These are phyloP conservation scores for Phasia obesa DNA, from an alignment of 2,888 invertebrate genomes.

Conservation along the genomic window DNA sequence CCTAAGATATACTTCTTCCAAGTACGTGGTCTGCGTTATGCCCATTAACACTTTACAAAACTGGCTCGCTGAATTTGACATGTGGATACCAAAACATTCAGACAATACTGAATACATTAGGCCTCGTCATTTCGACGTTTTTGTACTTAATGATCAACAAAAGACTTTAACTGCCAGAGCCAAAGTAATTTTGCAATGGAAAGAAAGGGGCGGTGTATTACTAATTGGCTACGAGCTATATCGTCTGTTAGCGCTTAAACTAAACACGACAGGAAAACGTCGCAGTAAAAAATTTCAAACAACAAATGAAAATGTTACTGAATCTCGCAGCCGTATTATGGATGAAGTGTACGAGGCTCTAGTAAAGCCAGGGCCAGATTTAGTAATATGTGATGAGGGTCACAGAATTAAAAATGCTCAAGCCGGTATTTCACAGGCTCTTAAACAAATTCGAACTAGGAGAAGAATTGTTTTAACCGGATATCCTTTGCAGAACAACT, in stretches of 20 bases:
- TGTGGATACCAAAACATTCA: constrained; percentile 94
- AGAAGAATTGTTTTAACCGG: constrained; percentile 98
- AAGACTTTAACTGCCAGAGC: constrained; percentile 95
- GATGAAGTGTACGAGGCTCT: constrained; percentile 93
- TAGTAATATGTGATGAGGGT: constrained; percentile 98
- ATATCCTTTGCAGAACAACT: constrained; percentile 98
- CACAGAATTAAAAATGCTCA: constrained; percentile 99
- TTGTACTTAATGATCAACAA: constrained; percentile 95
- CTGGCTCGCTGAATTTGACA: constrained; percentile 98
- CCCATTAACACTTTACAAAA: constrained; percentile 99
- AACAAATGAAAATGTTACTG: constrained; percentile 81
- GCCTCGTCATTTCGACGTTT: constrained; percentile 92
- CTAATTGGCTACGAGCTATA: constrained; percentile 99
- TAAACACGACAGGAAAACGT: constrained; percentile 84
- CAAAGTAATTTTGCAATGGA: constrained; percentile 94
- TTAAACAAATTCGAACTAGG: constrained; percentile 97
- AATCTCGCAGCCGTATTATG: constrained; percentile 88
- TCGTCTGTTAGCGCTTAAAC: constrained; percentile 92
- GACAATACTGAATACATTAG: constrained; percentile 87
- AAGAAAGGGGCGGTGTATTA: constrained; percentile 93
- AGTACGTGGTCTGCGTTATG: constrained; percentile 96
- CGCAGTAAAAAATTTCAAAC: constrained; percentile 79
- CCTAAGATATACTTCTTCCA: constrained; percentile 93
- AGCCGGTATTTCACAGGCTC: constrained; percentile 96
- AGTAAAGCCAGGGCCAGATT: constrained; percentile 95